Conservation (phyloP, 2,888 invertebrate genomes). For the Prosapia bicincta region DNA sequence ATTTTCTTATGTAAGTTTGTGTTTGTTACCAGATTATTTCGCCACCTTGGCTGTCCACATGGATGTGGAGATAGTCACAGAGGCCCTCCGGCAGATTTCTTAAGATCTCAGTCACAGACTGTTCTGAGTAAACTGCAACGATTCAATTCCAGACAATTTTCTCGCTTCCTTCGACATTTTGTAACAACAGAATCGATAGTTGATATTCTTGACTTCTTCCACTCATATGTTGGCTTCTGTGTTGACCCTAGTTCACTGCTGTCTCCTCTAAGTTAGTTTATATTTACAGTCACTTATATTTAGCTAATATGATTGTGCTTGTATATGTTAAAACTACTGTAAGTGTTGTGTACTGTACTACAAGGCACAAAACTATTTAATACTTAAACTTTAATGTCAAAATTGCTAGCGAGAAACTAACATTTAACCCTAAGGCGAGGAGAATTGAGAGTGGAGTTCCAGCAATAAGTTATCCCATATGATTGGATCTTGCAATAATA, state of each 20-base stretch:
- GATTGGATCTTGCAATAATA: too few species aligned
- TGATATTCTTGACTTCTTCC: slow-evolving; percentile 89
- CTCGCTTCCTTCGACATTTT: slow-evolving; percentile 66
- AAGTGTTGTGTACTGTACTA: too few species aligned
- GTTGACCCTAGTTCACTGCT: slow-evolving; percentile 82
- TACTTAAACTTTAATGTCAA: too few species aligned
- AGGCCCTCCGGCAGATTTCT: slow-evolving; percentile 85
- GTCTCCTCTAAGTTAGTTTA: slow-evolving; percentile 80
- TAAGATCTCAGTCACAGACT: slow-evolving; percentile 82
- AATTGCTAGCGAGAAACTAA: too few species aligned
- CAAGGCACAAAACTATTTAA: too few species aligned
- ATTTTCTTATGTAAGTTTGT: too few species aligned
- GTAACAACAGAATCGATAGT: slow-evolving; percentile 72
- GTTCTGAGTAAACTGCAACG: slow-evolving; percentile 73
- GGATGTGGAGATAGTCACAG: slow-evolving; percentile 85
- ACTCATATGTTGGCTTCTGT: slow-evolving; percentile 94
- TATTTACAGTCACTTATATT: too few species aligned
- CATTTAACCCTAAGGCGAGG: too few species aligned
- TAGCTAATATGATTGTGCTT: too few species aligned
- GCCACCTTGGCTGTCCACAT: slow-evolving; percentile 91
- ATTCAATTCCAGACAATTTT: slow-evolving; percentile 59
- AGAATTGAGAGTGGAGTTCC: too few species aligned
- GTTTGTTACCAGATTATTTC: slow-evolving; percentile 62
- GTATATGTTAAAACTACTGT: too few species aligned
- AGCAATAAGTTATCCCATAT: too few species aligned